Conservation (phyloP, 2,113 vertebrate species). For the Mola mola region DNA sequence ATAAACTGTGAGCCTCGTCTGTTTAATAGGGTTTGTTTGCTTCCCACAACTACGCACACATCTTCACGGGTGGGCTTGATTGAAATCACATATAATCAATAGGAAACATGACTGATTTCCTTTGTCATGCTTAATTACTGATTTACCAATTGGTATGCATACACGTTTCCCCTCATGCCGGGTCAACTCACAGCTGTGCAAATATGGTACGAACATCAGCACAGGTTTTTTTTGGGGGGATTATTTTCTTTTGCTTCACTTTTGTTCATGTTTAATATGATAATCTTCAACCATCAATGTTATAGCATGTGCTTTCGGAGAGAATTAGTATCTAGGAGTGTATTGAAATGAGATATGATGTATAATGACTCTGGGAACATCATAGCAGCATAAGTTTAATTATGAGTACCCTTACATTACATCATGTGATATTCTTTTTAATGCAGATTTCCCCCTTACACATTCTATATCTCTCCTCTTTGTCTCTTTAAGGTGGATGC, state of each 20-base stretch:
- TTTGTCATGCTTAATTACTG: conserved; percentile 44
- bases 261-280: background rate
- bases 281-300: too few species aligned
- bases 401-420: conserved; percentile 25
- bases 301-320: too few species aligned
- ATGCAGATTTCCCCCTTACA: conserved; percentile 10
- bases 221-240: background rate
- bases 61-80: conserved; percentile 30
- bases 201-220: conserved; percentile 11
- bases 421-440: conserved; percentile 18
- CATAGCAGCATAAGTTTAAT: conserved; percentile 17
- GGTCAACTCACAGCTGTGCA: conserved; percentile 12
- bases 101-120: conserved; percentile 45
- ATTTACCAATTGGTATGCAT: conserved; percentile 34
- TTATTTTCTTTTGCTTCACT: background rate
- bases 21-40: conserved; percentile 37
- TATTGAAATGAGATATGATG: too few species aligned
- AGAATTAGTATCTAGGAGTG: too few species aligned
- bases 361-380: conserved; percentile 14
- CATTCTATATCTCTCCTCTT: conserved; percentile 5
- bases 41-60: conserved; percentile 26
- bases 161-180: too few species aligned
- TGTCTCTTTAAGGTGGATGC: conserved; percentile 80
- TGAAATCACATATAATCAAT: conserved; percentile 43
- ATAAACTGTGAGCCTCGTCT: conserved; percentile 27